Conservation (phyloP, 2,888 invertebrate genomes). For the Hemaris fuciformis region DNA sequence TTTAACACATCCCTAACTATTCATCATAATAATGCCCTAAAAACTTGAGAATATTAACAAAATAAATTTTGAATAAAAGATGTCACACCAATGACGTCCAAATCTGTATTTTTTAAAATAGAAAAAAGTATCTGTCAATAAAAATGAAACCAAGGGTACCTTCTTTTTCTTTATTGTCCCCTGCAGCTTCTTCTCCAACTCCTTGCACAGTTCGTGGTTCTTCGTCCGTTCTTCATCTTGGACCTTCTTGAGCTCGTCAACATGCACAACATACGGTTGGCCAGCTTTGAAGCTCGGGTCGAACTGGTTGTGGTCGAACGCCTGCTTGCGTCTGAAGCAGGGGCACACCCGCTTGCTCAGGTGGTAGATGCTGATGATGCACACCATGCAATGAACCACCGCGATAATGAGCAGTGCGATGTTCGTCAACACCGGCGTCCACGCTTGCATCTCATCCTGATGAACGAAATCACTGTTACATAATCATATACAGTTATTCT, state of each 20-base stretch:
- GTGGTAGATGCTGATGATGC: slow-evolving; percentile 77
- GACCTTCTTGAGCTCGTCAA: slow-evolving; percentile 61
- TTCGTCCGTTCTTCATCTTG: slow-evolving; percentile 46
- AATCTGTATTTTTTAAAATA: no score
- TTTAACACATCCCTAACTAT: no score
- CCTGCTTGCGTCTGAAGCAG: slow-evolving; percentile 75
- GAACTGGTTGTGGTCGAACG: slow-evolving; percentile 79
- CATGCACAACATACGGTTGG: slow-evolving; percentile 59
- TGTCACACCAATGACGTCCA: no score
- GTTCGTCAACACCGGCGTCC: slow-evolving; percentile 84
- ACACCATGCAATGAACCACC: slow-evolving; percentile 79
- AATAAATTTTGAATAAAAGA: no score
- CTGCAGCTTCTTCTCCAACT: slow-evolving; percentile 67
- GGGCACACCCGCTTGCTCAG: slow-evolving; percentile 79
- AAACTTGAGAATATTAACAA: no score
- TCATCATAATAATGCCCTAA: no score
- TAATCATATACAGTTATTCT: slow-evolving; percentile 21
- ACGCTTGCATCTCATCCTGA: slow-evolving; percentile 78
- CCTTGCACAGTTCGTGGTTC: slow-evolving; percentile 62
- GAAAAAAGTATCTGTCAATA: no score
- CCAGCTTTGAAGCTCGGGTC: slow-evolving; percentile 60
- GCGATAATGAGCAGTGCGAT: slow-evolving; percentile 83
- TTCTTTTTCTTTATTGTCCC: slow-evolving; percentile 61
- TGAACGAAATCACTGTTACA: slow-evolving; percentile 25
- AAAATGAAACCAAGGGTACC: slow-evolving; percentile 32